Conservation (phyloP, 2,888 invertebrate genomes). For the Limnephilus marmoratus region DNA sequence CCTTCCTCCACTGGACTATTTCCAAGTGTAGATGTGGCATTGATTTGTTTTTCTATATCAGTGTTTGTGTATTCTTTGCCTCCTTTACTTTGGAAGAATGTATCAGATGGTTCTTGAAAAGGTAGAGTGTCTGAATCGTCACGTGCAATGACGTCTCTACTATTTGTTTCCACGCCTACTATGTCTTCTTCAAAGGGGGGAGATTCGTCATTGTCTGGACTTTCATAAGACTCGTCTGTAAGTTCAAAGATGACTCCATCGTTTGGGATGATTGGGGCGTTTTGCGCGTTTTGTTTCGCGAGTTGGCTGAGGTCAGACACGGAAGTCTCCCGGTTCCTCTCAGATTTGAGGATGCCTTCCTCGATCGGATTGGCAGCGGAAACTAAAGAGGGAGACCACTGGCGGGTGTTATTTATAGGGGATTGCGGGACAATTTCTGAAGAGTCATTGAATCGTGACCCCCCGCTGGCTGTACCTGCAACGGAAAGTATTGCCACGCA, state of each 20-base stretch:
- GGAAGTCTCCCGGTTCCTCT: slow-evolving; percentile 58
- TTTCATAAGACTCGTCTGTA: slow-evolving; percentile 55
- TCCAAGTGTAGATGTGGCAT: slow-evolving; percentile 51
- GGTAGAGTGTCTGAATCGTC: slow-evolving; percentile 58
- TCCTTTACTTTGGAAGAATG: slow-evolving; percentile 48
- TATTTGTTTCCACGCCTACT: slow-evolving; percentile 57
- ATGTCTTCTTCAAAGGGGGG: slow-evolving; percentile 63
- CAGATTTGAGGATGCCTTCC: slow-evolving; percentile 62
- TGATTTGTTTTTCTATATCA: slow-evolving; percentile 57
- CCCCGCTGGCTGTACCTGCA: slow-evolving; percentile 47
- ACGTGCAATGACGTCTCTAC: slow-evolving; percentile 51
- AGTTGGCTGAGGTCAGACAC: slow-evolving; percentile 46
- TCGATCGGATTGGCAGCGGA: slow-evolving; percentile 60
- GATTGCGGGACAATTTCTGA: slow-evolving; percentile 53
- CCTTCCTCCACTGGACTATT: slow-evolving; percentile 73
- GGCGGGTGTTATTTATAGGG: slow-evolving; percentile 53
- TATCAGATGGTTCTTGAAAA: slow-evolving; percentile 62
- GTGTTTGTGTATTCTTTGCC: slow-evolving; percentile 52
- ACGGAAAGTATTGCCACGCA: slow-evolving; percentile 47
- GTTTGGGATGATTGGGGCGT: background rate
- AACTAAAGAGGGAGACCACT: slow-evolving; percentile 56
- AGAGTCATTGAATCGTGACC: slow-evolving; percentile 62
- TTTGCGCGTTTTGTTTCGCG: slow-evolving; percentile 21
- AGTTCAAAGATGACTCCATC: slow-evolving; percentile 41
- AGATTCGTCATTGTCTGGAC: slow-evolving; percentile 54